Base-by-base conservation (phyloP, 2,113 vertebrate genomes). In the Cochlearius cochlearius region DNA sequence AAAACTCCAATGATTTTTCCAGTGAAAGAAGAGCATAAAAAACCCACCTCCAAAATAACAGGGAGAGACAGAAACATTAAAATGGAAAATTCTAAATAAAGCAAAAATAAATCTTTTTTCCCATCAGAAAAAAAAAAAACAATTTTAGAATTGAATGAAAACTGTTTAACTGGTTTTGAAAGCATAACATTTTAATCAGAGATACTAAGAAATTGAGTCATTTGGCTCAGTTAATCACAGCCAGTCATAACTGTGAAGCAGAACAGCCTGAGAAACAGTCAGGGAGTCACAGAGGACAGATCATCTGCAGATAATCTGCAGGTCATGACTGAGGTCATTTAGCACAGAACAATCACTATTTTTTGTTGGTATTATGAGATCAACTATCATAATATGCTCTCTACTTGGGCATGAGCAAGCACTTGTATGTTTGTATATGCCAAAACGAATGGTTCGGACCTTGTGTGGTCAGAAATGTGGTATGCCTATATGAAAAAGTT, bases 261-360 rank as follows among this genome's bases (percentile, higher is more conserved):
- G 76, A 93, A 72, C 43, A 78, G 47, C 68, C 83, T 88, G 86
- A 89, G 91, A 92, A 96, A 56, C 32, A 87, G 73, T 66, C 83
- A 89, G 67, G 67, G 74, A 90, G 59, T 90, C 75, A 94, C 72
- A 69, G 71, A 93, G 82, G 78, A 69, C n/a, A 63, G 85, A 90
- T 96, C 92, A 96, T 88, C 90, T 25, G 2, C 55, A 90, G 92
- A 96, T 88, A 90, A 93, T 95, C 90, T 92, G n/a, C 63, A 88
- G 95, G 92, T 94, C 90, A 88, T 79, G 82, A 58, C 85, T 92
- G 71, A 93, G 93, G 95, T 95, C 86, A 94, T 93, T 88, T 66
- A 93, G 67, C 49, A 67, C 15, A 76, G 62, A 93, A 86, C 58
- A 80, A 92, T 88, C 41, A 68, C 5, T 34, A 62, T 50, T 92